Percentiles rank a stretch among this genome's conserved stretches.
Evolutionary conservation across 2,888 invertebrate species (phyloP).

Genomic region (Cataglyphis rosenhaueri): DNA sequence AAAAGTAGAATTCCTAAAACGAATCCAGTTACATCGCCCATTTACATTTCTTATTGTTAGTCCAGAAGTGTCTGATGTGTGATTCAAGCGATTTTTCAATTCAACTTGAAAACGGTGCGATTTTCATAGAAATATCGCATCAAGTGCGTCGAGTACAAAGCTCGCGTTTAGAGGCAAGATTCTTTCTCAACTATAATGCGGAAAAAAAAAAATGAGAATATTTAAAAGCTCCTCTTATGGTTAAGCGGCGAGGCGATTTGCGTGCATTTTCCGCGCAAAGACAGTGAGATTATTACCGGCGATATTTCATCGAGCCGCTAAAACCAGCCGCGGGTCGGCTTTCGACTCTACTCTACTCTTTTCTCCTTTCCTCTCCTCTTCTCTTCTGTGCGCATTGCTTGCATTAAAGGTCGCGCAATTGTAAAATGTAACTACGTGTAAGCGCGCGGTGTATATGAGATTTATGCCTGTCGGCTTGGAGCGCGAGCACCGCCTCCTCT

Average conservation of each 20-base stretch:
- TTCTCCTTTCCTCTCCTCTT: neutral
- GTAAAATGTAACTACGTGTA: slow-evolving; percentile 56
- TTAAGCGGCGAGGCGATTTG: slow-evolving; percentile 30
- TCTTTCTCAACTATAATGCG: neutral
- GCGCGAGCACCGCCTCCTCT: neutral
- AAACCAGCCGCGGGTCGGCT: slow-evolving; percentile 50
- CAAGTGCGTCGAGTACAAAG: neutral
- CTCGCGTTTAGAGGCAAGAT: neutral
- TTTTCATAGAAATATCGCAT: neutral
- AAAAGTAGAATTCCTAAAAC: slow-evolving; percentile 6
- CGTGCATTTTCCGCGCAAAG: slow-evolving; percentile 57
- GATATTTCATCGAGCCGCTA: slow-evolving; percentile 61
- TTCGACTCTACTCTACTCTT: neutral
- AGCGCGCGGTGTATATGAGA: slow-evolving; percentile 33
- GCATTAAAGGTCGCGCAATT: slow-evolving; percentile 55
- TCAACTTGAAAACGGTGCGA: too few species aligned
- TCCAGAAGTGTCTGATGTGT: neutral
- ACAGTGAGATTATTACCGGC: slow-evolving; percentile 54
- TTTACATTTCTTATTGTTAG: slow-evolving; percentile 19
- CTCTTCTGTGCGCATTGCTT: neutral
- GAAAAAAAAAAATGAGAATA: slow-evolving; percentile 51
- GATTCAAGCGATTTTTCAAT: neutral
- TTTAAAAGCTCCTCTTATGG: slow-evolving; percentile 53
- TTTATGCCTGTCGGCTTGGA: slow-evolving; percentile 26
- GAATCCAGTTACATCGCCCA: neutral